Evolutionary conservation across 2,888 invertebrate genomes (phyloP).

Genomic region (Diogma glabrata): DNA sequence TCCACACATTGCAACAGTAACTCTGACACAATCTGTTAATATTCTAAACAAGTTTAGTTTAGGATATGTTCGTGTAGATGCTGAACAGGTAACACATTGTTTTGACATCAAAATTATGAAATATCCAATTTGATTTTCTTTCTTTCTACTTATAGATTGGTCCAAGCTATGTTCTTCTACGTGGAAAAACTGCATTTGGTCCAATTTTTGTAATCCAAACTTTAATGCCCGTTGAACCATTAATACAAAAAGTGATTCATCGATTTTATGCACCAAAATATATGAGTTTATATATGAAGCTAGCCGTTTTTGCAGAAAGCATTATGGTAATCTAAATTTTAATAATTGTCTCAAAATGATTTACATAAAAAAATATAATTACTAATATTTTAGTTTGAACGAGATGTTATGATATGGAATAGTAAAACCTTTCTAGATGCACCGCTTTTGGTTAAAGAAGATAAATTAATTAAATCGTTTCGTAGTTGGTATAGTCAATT

Average conservation of each 20-base stretch:
- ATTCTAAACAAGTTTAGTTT: slow-evolving; percentile 45
- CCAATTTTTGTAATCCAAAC: slow-evolving; percentile 57
- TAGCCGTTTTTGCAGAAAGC: slow-evolving; percentile 56
- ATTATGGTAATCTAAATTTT: slow-evolving; percentile 43
- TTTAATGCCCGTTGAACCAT: slow-evolving; percentile 65
- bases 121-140: background rate
- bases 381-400: slow-evolving; percentile 51
- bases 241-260: slow-evolving; percentile 65
- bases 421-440: slow-evolving; percentile 61
- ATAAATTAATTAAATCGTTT: slow-evolving; percentile 58
- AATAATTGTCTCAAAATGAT: background rate
- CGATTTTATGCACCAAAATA: slow-evolving; percentile 55
- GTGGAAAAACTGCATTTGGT: slow-evolving; percentile 47
- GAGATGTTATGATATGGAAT: slow-evolving; percentile 81
- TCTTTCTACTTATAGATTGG: slow-evolving; percentile 42
- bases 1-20: slow-evolving; percentile 52
- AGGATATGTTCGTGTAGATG: slow-evolving; percentile 47
- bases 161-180: slow-evolving; percentile 64
- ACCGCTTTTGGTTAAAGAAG: slow-evolving; percentile 63
- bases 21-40: slow-evolving; percentile 50
- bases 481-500: slow-evolving; percentile 78
- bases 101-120: background rate
- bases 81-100: slow-evolving; percentile 51
- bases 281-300: slow-evolving; percentile 50
- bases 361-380: background rate